Evolutionary conservation across 1,140 invertebrate genomes (phyloP), one percentile per base, ranked within the genome.

Genomic region (Cheumatopsyche charites): DNA sequence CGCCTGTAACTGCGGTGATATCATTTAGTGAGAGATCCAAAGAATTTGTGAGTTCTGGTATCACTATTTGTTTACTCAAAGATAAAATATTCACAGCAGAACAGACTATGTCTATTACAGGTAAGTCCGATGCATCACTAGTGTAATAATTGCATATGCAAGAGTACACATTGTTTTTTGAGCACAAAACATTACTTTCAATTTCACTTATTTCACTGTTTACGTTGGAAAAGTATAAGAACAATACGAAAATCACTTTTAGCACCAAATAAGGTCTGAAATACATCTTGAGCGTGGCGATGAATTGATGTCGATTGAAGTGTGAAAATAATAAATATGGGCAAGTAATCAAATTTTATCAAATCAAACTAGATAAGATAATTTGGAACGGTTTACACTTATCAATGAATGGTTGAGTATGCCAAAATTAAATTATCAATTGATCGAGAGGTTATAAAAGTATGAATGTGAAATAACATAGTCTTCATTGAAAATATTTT

Each of bases 21-120:
- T 81, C 79, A 62, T 79, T 83, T 13, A 77, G 78, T 1, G 83
- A 83, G 26, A 85, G 75, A 78, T 83, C 80, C 42, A 84, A 67
- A 0, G 77, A 78, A 66, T 78, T 76, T 9, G 77, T 77, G 12
- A 75, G 77, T 26, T 71, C 67, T 0, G 82, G 82, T 7, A 84
- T 47, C 0, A 61, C 67, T 25, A 77, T 77, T 21, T 81, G 68
- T 5, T 11, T 68, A 29, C 74, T 67, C 5, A 82, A 52, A 9
- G 81, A 67, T 26, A 61, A 70, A 4, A 74, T 71, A 55, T 77
- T 67, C 13, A 73, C 77, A 61, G 79, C 79, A 2, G 81, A 79
- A 62, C 83, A 85, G 49, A 80, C 78, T 0, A 84, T 74, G 7
- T 75, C 70, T 67, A 81, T 75, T 15, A 79, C 78, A 41, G 75